phyloP scores from a whole-genome alignment of 2,888 invertebrate species.

The Strigamia crassipes region DNA sequence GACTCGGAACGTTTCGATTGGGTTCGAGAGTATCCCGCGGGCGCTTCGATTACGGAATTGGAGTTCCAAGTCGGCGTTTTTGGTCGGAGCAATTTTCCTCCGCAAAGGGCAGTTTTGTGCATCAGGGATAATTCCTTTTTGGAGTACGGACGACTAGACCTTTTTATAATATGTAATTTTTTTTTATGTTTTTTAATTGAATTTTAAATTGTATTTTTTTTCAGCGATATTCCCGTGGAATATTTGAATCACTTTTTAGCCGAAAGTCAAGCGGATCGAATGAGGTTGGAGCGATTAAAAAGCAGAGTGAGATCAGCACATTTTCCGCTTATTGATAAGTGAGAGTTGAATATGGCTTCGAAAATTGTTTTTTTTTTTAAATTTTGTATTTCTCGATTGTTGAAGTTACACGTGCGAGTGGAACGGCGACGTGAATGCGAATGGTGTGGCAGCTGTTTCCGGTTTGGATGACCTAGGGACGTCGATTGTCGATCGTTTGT shows the following conservation, averaged over 20 bases:
- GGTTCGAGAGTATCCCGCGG: slow-evolving; percentile 56
- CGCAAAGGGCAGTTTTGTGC: slow-evolving; percentile 58
- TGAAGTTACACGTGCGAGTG: neutral
- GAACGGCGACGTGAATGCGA: neutral
- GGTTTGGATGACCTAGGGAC: neutral
- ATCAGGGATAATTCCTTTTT: slow-evolving; percentile 55
- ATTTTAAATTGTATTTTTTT: slow-evolving; percentile 33
- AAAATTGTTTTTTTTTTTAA: neutral
- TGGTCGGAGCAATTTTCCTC: slow-evolving; percentile 51
- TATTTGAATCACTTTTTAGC: slow-evolving; percentile 55
- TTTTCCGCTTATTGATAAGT: slow-evolving; percentile 58
- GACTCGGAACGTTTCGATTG: slow-evolving; percentile 57
- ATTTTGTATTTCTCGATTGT: neutral
- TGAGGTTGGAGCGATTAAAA: slow-evolving; percentile 56
- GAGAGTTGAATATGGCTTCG: slow-evolving; percentile 40
- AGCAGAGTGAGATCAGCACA: slow-evolving; percentile 53
- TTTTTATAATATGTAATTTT: no score
- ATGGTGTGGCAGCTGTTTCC: neutral
- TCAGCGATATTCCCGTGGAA: slow-evolving; percentile 56
- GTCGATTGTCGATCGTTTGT: neutral
- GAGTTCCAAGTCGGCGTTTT: slow-evolving; percentile 59
- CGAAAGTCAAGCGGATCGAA: slow-evolving; percentile 53
- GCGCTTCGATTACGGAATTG: slow-evolving; percentile 60
- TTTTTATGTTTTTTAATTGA: no score
- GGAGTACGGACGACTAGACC: no score